phyloP scores from a whole-genome alignment of 2,888 invertebrate genomes.

The Tortrix viridana region DNA sequence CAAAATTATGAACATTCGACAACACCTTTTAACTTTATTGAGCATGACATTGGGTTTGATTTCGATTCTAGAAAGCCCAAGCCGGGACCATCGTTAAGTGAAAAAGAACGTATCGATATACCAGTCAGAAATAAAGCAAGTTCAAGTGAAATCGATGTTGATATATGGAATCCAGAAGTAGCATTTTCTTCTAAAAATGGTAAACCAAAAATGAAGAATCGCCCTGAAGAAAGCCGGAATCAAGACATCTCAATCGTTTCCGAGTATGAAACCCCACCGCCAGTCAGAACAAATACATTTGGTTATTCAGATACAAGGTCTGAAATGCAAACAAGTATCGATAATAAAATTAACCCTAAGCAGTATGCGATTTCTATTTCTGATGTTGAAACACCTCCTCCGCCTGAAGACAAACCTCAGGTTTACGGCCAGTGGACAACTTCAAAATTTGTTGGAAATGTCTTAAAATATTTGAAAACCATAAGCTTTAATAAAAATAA shows the following conservation, averaged over 20 bases:
- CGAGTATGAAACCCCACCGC: constrained; percentile 68
- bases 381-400: constrained; percentile 64
- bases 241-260: constrained; percentile 51
- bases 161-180: constrained; percentile 59
- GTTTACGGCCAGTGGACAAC: constrained; percentile 72
- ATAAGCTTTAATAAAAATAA: constrained; percentile 57
- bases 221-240: constrained; percentile 44
- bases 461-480: constrained; percentile 71
- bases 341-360: constrained; percentile 21
- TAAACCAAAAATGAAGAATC: constrained; percentile 43
- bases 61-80: constrained; percentile 41
- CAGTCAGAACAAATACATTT: constrained; percentile 42
- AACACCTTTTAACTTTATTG: constrained; percentile 54
- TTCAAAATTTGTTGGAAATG: constrained; percentile 68
- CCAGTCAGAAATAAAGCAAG: constrained; percentile 38
- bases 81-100: constrained; percentile 41
- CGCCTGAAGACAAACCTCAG: constrained; percentile 53
- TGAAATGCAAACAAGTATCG: constrained; percentile 40
- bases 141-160: constrained; percentile 44
- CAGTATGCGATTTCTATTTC: constrained; percentile 47
- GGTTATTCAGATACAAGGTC: constrained; percentile 45
- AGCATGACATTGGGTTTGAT: constrained; percentile 54
- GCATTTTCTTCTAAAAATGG: constrained; percentile 51
- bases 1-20: constrained; percentile 53
- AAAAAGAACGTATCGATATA: constrained; percentile 55